Conservation (phyloP, 1,140 invertebrate genomes). For the Zophobas morio region DNA sequence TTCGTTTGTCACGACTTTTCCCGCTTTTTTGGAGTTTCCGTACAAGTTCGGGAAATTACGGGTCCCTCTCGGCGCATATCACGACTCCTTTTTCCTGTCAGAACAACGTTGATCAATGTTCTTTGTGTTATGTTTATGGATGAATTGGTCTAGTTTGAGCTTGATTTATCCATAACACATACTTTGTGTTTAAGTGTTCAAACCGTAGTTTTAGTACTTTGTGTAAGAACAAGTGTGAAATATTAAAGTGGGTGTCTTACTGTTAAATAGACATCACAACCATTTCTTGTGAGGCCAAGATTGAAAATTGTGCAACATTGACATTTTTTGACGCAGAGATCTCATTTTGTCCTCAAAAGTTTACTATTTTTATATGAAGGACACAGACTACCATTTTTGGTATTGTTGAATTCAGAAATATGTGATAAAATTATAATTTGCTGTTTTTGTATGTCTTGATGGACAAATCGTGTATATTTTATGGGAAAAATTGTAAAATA, state of each 20-base stretch:
- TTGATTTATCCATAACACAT: not conserved
- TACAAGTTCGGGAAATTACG: too few species aligned
- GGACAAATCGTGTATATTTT: conserved; percentile 60
- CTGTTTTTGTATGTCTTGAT: conserved; percentile 48
- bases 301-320: conserved; percentile 13
- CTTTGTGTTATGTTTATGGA: not conserved
- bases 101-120: conserved; percentile 26
- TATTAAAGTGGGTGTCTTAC: too few species aligned
- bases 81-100: not conserved
- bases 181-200: not conserved
- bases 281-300: not conserved
- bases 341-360: conserved; percentile 59
- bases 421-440: conserved; percentile 62
- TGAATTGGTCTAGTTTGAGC: not conserved
- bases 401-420: conserved; percentile 52
- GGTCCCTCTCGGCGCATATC: not conserved
- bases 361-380: conserved; percentile 62
- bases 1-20: too few species aligned
- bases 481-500: conserved; percentile 62
- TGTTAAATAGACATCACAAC: conserved; percentile 3
- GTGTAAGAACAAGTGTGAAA: too few species aligned
- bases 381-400: not conserved
- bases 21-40: too few species aligned
- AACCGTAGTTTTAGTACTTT: too few species aligned
- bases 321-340: conserved; percentile 56